Conservation (phyloP, 2,797 vertebrate genomes). For the Brotula barbata region DNA sequence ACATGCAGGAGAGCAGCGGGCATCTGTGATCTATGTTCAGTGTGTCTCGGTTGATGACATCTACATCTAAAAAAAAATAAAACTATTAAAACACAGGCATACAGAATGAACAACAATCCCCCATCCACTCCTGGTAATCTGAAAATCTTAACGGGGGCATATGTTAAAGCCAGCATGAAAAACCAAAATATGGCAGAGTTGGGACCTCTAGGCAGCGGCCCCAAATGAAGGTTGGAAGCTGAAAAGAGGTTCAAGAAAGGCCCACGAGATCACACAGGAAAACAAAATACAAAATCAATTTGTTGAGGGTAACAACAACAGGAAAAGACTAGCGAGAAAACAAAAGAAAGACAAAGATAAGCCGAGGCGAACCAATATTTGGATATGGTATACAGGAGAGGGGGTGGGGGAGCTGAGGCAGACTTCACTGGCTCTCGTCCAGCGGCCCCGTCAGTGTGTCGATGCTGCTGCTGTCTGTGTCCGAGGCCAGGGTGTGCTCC, state of each 20-base stretch:
- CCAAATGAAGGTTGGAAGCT: constrained; percentile 28
- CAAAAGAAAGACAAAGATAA: not conserved
- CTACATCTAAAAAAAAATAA: constrained; percentile 58
- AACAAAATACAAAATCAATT: constrained; percentile 63
- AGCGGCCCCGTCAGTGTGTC: constrained; percentile 91
- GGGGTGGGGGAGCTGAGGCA: constrained; percentile 12
- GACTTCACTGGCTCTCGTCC: constrained; percentile 89
- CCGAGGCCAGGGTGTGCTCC: constrained; percentile 96
- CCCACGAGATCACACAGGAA: constrained; percentile 23
- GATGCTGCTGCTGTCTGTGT: constrained; percentile 98
- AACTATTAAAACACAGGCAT: constrained; percentile 60
- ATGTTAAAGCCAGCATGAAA: constrained; percentile 33
- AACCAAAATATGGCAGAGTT: constrained; percentile 28
- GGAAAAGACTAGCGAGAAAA: constrained; percentile 2
- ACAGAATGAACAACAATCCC: constrained; percentile 36
- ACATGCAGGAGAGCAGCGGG: constrained; percentile 64
- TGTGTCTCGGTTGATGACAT: constrained; percentile 45
- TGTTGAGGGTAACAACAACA: constrained; percentile 31
- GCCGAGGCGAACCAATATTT: constrained; percentile 31
- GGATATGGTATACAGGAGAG: constrained; percentile 22
- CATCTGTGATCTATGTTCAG: constrained; percentile 41
- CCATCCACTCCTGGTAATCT: constrained; percentile 33
- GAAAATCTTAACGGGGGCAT: constrained; percentile 54
- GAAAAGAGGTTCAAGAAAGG: constrained; percentile 24
- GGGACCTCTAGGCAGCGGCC: constrained; percentile 38